phyloP scores from a whole-genome alignment of 2,888 invertebrate genomes.

The Cynaeus angustus region DNA sequence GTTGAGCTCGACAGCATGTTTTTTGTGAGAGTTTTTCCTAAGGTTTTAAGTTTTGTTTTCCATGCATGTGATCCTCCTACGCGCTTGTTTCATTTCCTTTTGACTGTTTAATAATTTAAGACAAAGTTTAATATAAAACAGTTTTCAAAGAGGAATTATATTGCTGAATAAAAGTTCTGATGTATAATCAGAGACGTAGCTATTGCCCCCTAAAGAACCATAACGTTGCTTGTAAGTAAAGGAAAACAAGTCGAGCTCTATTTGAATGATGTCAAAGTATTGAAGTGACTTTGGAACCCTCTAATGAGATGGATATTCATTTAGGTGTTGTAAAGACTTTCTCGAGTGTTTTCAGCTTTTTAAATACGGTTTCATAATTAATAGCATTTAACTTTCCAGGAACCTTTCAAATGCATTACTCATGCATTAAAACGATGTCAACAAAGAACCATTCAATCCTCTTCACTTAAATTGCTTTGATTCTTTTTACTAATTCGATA shows the following conservation, averaged over 20 bases:
- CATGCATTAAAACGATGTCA: constrained; percentile 37
- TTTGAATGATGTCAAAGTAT: constrained; percentile 53
- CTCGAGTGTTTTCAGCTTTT: constrained; percentile 52
- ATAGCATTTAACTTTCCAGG: constrained; percentile 52
- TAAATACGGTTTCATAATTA: constrained; percentile 54
- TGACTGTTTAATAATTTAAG: constrained; percentile 34
- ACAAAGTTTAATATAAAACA: constrained; percentile 36
- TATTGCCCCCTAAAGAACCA: constrained; percentile 35
- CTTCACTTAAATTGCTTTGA: constrained; percentile 36
- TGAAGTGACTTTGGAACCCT: constrained; percentile 56
- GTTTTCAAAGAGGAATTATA: constrained; percentile 37
- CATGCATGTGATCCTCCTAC: constrained; percentile 9
- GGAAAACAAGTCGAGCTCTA: constrained; percentile 32
- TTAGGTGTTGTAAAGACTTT: constrained; percentile 53
- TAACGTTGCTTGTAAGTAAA: constrained; percentile 33
- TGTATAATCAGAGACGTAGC: constrained; percentile 29
- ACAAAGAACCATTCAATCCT: constrained; percentile 39
- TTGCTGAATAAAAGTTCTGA: constrained; percentile 40
- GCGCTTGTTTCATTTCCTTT: constrained; percentile 16
- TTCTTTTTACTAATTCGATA: constrained; percentile 25
- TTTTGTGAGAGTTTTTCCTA: too few relatives aligned
- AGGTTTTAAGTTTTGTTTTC: constrained; percentile 18
- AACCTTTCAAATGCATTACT: constrained; percentile 19
- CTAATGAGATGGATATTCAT: constrained; percentile 57
- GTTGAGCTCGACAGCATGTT: too few relatives aligned